phyloP scores from a whole-genome alignment of 2,888 invertebrate species.

The Blastobasis adustella region DNA sequence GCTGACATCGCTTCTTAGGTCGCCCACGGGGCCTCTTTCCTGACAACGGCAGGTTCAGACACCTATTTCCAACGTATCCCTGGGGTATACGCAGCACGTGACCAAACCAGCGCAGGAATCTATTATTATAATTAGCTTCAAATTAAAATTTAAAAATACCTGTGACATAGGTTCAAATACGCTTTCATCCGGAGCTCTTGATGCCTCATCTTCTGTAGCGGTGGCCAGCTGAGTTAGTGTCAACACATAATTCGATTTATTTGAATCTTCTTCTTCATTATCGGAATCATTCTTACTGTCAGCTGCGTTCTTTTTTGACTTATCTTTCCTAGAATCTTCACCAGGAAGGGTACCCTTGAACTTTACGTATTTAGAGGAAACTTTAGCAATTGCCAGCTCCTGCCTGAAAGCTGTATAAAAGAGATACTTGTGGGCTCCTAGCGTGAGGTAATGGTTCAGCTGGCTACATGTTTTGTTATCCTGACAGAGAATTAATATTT shows the following conservation, averaged over 20 bases:
- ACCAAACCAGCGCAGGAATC: too few relatives aligned
- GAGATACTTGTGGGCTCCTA: conserved; percentile 78
- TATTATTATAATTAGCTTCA: too few relatives aligned
- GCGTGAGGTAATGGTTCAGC: conserved; percentile 80
- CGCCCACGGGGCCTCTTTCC: too few relatives aligned
- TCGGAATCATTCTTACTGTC: conserved; percentile 20
- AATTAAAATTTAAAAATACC: too few relatives aligned
- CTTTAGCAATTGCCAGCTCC: conserved; percentile 72
- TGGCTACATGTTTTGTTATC: conserved; percentile 89
- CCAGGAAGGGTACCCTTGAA: conserved; percentile 31
- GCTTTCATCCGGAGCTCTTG: conserved; percentile 32
- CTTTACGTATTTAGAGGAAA: conserved; percentile 68
- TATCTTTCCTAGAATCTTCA: conserved; percentile 20
- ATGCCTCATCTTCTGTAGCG: conserved; percentile 34
- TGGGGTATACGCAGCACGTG: too few relatives aligned
- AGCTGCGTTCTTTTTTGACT: conserved; percentile 19
- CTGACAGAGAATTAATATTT: conserved; percentile 89
- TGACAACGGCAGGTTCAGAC: too few relatives aligned
- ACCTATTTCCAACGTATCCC: too few relatives aligned
- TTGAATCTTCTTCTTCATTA: conserved; percentile 44
- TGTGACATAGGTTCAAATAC: conserved; percentile 79
- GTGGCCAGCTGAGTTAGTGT: conserved; percentile 77
- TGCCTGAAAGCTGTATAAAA: conserved; percentile 77
- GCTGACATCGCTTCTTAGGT: too few relatives aligned
- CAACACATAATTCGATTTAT: conserved; percentile 80